Conservation (phyloP, 2,888 invertebrate genomes). For the Melieria picta region DNA sequence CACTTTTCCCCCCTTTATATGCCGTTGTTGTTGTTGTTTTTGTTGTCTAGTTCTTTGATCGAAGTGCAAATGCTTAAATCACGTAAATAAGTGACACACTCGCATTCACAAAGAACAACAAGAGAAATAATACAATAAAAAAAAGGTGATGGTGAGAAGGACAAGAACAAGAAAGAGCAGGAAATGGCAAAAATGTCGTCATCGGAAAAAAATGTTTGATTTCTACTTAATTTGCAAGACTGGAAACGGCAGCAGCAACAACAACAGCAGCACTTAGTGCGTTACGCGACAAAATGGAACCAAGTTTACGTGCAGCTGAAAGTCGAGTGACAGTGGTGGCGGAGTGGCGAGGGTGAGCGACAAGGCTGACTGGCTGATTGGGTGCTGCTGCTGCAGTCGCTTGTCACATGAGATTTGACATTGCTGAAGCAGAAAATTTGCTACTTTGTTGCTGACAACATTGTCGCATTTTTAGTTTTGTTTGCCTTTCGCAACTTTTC, state of each 20-base stretch:
- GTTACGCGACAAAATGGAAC: neutral
- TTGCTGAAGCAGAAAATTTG: constrained; percentile 15
- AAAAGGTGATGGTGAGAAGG: constrained; percentile 36
- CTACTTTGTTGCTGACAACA: neutral
- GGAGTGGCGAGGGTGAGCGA: neutral
- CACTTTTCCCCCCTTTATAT: neutral
- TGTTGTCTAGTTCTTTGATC: neutral
- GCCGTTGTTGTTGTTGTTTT: neutral
- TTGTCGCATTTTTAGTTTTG: neutral
- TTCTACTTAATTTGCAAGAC: constrained; percentile 35
- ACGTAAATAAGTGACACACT: constrained; percentile 51
- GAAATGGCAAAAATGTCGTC: constrained; percentile 1
- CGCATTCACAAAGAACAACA: neutral
- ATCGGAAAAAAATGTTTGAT: constrained; percentile 32
- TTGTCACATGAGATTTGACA: neutral
- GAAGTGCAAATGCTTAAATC: constrained; percentile 36
- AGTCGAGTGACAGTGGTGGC: neutral
- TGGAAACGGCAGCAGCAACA: neutral
- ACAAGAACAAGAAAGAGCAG: constrained; percentile 37
- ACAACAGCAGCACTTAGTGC: neutral
- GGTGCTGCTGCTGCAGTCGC: neutral
- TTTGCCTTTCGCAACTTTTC: neutral
- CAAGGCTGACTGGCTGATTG: too few relatives aligned
- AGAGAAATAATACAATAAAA: neutral
- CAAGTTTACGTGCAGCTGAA: neutral